These are phyloP conservation scores for Oryctes rhinoceros DNA, from an alignment of 1,140 invertebrate species.

Conservation along the genomic window DNA sequence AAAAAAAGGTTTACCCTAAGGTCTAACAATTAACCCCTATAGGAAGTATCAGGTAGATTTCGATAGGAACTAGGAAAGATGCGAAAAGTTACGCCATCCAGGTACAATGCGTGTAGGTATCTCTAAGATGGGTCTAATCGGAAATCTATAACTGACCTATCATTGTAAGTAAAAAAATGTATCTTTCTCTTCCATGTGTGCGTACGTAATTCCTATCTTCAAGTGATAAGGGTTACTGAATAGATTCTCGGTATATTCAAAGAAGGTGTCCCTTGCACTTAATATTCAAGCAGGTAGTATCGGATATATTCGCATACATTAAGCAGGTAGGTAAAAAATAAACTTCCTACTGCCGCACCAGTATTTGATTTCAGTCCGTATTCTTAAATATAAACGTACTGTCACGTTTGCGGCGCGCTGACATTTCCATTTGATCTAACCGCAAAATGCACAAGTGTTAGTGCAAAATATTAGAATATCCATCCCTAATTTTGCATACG, in stretches of 20 bases:
- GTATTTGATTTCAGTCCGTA: constrained; percentile 42
- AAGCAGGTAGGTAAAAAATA: constrained; percentile 60
- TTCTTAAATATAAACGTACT: not conserved
- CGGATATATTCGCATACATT: constrained; percentile 60
- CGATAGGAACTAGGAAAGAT: not conserved
- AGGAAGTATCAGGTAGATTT: constrained; percentile 30
- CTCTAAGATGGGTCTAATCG: constrained; percentile 21
- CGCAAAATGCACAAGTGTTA: constrained; percentile 36
- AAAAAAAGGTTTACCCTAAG: constrained; percentile 45
- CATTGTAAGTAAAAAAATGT: constrained; percentile 17
- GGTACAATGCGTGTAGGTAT: not conserved
- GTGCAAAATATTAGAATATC: constrained; percentile 43
- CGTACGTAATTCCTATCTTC: not conserved
- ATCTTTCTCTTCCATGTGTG: constrained; percentile 17
- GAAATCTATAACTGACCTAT: constrained; percentile 36
- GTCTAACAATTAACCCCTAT: constrained; percentile 44
- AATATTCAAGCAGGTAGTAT: constrained; percentile 61
- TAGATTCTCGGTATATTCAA: constrained; percentile 44
- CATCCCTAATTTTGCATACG: constrained; percentile 39
- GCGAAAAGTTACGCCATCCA: not conserved
- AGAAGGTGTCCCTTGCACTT: constrained; percentile 60
- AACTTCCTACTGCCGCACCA: constrained; percentile 48
- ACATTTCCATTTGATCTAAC: constrained; percentile 33
- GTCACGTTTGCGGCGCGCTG: not conserved
- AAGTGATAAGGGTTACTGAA: constrained; percentile 17